These are phyloP conservation scores for Colius striatus DNA, from an alignment of 2,113 vertebrate genomes.

Conservation along the genomic window DNA sequence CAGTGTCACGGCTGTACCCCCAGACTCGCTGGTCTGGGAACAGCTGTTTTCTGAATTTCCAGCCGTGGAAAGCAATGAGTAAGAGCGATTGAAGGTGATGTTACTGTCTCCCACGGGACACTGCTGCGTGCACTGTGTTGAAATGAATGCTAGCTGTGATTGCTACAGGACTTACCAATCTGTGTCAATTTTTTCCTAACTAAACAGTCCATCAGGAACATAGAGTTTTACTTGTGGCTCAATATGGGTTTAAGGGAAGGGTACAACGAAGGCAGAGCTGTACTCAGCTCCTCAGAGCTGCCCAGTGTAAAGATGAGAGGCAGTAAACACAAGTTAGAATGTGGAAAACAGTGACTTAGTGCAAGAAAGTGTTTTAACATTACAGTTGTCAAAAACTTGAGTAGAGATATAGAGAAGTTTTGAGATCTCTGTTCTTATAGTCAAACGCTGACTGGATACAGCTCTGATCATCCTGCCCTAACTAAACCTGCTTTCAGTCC, in stretches of 20 bases:
- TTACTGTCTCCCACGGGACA: not conserved
- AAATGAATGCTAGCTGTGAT: not conserved
- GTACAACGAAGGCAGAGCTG: not conserved
- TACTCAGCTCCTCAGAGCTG: not conserved
- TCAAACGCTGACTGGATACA: not conserved
- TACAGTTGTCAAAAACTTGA: accelerated
- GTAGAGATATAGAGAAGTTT: not conserved
- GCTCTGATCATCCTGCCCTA: not conserved
- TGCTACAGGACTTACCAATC: not conserved
- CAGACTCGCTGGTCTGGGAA: not conserved
- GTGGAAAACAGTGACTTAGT: not conserved
- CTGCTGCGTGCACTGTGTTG: not conserved
- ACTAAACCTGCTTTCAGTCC: not conserved
- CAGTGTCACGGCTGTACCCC: not conserved
- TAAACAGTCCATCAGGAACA: not conserved
- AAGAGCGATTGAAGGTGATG: not conserved
- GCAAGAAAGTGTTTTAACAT: not conserved
- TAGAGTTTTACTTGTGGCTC: not conserved
- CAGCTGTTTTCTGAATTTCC: not conserved
- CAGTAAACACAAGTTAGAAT: not conserved
- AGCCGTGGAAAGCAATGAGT: not conserved
- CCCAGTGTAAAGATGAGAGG: not conserved
- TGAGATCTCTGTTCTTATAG: not conserved
- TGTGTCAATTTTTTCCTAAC: not conserved
- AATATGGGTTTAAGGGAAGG: not conserved